Evolutionary conservation across 2,888 invertebrate species (phyloP).

Genomic region (Pristionchus exspectatus): DNA sequence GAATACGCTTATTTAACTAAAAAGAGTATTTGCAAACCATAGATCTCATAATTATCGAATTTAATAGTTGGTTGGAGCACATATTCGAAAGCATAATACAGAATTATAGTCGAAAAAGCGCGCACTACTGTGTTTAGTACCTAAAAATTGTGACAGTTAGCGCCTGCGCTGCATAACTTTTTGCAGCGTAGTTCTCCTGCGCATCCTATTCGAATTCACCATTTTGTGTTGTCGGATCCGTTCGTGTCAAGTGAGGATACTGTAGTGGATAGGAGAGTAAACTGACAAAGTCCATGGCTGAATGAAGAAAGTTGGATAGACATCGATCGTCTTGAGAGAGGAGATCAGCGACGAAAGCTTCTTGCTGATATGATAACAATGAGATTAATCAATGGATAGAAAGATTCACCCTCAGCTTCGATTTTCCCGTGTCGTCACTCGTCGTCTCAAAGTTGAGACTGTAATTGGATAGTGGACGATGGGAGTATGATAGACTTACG

Average conservation of each 20-base stretch:
- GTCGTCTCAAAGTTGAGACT: conserved; percentile 29
- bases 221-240: too few species aligned
- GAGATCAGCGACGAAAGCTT: neutral
- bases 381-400: neutral
- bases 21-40: too few species aligned
- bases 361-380: neutral
- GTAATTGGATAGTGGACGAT: neutral
- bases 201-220: too few species aligned
- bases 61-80: too few species aligned
- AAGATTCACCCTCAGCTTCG: neutral
- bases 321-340: conserved; percentile 18
- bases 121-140: too few species aligned
- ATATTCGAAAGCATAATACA: too few species aligned
- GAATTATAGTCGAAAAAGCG: too few species aligned
- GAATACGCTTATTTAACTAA: too few species aligned
- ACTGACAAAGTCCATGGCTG: neutral
- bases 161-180: too few species aligned
- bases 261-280: neutral
- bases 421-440: neutral
- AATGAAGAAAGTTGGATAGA: conserved; percentile 3
- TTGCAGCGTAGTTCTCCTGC: too few species aligned
- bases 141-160: too few species aligned
- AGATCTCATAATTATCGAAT: too few species aligned
- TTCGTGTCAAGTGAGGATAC: neutral
- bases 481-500: neutral